phyloP scores from a whole-genome alignment of 2,113 vertebrate species.

The Vicugna pacos region DNA sequence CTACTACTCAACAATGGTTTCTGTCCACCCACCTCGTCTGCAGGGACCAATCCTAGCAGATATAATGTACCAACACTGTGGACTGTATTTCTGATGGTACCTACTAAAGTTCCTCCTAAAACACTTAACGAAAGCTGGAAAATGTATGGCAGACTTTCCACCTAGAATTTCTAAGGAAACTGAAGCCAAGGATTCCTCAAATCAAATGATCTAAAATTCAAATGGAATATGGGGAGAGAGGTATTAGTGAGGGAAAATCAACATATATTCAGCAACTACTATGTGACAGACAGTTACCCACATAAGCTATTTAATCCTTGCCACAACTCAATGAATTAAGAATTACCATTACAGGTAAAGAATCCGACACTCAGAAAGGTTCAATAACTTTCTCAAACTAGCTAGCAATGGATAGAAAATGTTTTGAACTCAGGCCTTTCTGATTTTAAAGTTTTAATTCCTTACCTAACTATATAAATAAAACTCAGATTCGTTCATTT shows the following conservation, averaged over 20 bases:
- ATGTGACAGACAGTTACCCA: not conserved
- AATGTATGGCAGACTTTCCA: conserved; percentile 11
- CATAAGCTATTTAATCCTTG: not conserved
- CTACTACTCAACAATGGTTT: not conserved
- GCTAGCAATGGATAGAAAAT: not conserved
- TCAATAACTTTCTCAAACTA: conserved; percentile 49
- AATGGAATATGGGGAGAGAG: not conserved
- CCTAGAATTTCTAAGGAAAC: conserved; percentile 44
- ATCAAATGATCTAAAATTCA: not conserved
- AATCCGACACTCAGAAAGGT: not conserved
- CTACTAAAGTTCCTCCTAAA: conserved; percentile 38
- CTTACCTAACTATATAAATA: not conserved
- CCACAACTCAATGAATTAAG: conserved; percentile 25
- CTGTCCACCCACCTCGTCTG: not conserved
- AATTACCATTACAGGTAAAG: not conserved
- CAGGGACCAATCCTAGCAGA: not conserved
- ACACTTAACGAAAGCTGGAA: not conserved
- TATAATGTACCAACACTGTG: not conserved
- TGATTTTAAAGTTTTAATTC: conserved; percentile 36
- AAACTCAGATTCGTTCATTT: not conserved
- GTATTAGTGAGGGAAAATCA: not conserved
- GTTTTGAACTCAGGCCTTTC: not conserved
- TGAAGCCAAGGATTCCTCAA: conserved; percentile 12
- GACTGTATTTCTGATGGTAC: not conserved
- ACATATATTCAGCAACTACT: not conserved